These are phyloP conservation scores for Tachuris rubrigastra DNA, from an alignment of 2,113 vertebrate genomes.

Conservation along the genomic window DNA sequence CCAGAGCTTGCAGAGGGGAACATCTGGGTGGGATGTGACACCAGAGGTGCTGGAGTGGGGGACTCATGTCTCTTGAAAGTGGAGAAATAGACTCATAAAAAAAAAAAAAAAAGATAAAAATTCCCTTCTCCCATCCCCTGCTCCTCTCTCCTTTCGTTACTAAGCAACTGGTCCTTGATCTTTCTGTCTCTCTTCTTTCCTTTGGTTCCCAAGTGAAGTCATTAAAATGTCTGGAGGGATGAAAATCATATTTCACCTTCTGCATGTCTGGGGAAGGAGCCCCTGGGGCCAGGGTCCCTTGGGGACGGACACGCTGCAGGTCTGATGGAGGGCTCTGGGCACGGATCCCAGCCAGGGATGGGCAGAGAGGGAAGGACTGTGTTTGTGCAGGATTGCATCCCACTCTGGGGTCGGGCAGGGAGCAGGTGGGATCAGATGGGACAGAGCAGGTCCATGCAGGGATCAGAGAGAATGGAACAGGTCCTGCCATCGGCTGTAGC, in stretches of 20 bases:
- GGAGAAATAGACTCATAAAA: not conserved
- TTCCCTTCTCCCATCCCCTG: not conserved
- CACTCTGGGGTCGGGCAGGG: fast-evolving
- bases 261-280: not conserved
- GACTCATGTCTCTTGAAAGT: not conserved
- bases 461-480: not conserved
- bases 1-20: not conserved
- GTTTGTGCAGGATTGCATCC: not conserved
- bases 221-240: slow-evolving; percentile 38
- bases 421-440: not conserved
- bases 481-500: not conserved
- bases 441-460: not conserved
- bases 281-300: not conserved
- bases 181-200: slow-evolving; percentile 40
- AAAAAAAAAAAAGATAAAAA: slow-evolving; percentile 3
- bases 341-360: fast-evolving
- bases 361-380: not conserved
- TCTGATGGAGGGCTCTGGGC: not conserved
- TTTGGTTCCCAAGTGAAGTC: slow-evolving; percentile 37
- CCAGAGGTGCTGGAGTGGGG: not conserved
- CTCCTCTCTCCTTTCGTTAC: slow-evolving; percentile 37
- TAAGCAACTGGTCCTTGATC: slow-evolving; percentile 58
- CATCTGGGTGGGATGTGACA: not conserved
- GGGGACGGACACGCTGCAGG: not conserved
- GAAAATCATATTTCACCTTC: slow-evolving; percentile 29